Percentiles rank a stretch among this genome's conserved stretches.
phyloP scores from a whole-genome alignment of 2,888 invertebrate genomes.

The Diarsia mendica region DNA sequence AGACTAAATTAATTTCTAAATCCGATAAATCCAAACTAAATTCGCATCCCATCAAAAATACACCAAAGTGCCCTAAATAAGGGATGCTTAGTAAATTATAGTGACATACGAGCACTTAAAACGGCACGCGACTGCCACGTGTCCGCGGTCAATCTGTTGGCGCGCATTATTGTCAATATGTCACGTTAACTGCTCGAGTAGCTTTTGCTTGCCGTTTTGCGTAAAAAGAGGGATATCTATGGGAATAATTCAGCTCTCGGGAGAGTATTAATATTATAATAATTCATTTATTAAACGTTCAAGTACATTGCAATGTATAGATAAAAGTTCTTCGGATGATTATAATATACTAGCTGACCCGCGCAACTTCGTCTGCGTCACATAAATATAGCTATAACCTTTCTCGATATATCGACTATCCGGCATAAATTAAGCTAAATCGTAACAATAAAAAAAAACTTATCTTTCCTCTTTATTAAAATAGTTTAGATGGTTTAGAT shows the following conservation, averaged over 20 bases:
- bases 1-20: background rate
- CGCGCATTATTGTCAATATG: conserved; percentile 54
- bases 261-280: background rate
- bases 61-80: conserved; percentile 41
- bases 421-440: no score
- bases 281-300: no score
- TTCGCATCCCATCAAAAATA: conserved; percentile 12
- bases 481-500: no score
- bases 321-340: no score
- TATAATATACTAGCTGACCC: no score
- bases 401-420: no score
- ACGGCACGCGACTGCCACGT: conserved; percentile 64
- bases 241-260: background rate
- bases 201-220: background rate
- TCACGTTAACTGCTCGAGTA: conserved; percentile 30
- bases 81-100: conserved; percentile 41
- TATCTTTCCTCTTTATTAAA: no score
- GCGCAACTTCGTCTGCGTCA: no score
- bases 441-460: no score
- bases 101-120: conserved; percentile 57
- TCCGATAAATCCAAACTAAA: background rate
- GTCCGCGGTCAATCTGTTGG: conserved; percentile 53
- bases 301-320: no score
- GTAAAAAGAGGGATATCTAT: background rate
- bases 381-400: no score